Evolutionary conservation across 2,113 vertebrate species (phyloP), one percentile per base, ranked within the genome.

Genomic region (Hippocampus guttulatus): DNA sequence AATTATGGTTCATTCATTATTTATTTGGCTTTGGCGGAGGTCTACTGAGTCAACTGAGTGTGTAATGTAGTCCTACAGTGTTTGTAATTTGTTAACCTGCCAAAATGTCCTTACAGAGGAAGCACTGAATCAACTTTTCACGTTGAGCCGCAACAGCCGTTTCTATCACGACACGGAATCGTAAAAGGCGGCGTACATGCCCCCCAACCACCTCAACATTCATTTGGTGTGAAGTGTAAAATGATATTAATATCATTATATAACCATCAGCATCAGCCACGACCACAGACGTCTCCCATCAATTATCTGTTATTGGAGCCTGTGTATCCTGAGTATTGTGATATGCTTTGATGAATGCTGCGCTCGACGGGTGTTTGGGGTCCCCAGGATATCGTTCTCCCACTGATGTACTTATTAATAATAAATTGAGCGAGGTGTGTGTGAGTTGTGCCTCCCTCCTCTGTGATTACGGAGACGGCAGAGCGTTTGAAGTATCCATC

Each of bases 371-470:
- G 87, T 88, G 88, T 83, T 89, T 89, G 73, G 81, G 58, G 91
- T 93, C 90, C 90, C 88, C 84, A 74, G 90, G 91, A 92, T 89
- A 92, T 91, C 89, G 89, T 89, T 87, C 86, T 90, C 88, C 88
- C 88, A 90, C 90, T 93, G 91, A 93, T 93, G 92, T 91, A 92
- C 91, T 93, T 92, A 93, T 93, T 93, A 92, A 92, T 92, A 92
- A 93, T 93, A 93, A 91, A 93, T 93, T 93, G 92, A 88, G 84
- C 71, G 87, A 91, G 85, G 88, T 92, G 90, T 92, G 90, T 91
- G 91, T 88, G 92, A 91, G 90, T 91, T 90, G 88, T 89, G 86
- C 89, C 88, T 91, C 89, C 89, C 91, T 90, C 87, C 86, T 82
- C 89, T 89, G 88, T 91, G 91, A 92, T 92, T 92, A 91, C 92